These are phyloP conservation scores for Procambarus virginalis DNA, from an alignment of 1,140 invertebrate genomes.

Conservation along the genomic window DNA sequence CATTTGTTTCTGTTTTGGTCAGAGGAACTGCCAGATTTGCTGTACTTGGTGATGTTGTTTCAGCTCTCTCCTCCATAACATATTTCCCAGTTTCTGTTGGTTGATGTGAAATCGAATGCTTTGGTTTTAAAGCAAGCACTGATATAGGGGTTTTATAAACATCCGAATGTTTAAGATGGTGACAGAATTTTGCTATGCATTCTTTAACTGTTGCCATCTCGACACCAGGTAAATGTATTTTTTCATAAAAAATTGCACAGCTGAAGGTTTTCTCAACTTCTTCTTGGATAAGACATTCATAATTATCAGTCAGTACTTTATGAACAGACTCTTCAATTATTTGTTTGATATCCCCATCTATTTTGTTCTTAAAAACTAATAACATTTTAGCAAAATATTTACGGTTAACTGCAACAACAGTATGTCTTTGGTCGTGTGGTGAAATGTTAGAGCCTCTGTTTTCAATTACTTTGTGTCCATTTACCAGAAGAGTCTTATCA, in stretches of 20 bases:
- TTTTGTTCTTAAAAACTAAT: background rate
- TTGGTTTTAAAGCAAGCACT: background rate
- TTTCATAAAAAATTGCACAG: background rate
- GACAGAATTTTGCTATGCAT: background rate
- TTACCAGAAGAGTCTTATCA: background rate
- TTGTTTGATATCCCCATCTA: background rate
- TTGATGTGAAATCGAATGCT: background rate
- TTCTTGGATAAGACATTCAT: background rate
- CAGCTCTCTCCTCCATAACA: background rate
- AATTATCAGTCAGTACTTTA: background rate
- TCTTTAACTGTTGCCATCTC: background rate
- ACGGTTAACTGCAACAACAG: background rate
- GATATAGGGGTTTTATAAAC: background rate
- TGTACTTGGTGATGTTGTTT: background rate
- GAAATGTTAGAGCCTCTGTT: background rate
- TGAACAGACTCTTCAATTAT: background rate
- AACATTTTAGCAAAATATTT: background rate
- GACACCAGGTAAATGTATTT: background rate
- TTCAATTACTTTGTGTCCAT: background rate
- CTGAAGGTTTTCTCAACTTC: background rate
- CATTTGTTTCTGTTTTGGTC: background rate
- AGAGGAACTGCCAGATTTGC: background rate
- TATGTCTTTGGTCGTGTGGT: background rate
- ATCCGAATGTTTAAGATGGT: background rate
- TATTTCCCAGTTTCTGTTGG: background rate